Conservation (phyloP, 1,140 invertebrate species). For the Orius insidiosus region DNA sequence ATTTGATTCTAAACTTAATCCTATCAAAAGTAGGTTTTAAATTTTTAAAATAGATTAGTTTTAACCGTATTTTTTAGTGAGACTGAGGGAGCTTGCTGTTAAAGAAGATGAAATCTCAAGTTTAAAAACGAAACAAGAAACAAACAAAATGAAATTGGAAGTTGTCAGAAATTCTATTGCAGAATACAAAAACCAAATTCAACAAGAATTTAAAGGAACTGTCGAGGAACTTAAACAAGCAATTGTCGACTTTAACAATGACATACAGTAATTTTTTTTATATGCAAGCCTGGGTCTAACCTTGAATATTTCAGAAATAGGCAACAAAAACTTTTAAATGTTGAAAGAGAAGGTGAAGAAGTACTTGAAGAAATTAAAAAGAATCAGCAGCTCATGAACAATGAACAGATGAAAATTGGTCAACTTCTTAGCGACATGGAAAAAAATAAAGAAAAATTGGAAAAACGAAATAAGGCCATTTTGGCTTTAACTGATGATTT, state of each 20-base stretch:
- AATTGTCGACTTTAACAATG: slow-evolving; percentile 30
- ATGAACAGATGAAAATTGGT: slow-evolving; percentile 23
- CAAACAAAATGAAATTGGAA: slow-evolving; percentile 29
- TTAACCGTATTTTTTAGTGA: slow-evolving; percentile 3
- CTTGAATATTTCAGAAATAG: neutral
- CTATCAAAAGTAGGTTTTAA: neutral
- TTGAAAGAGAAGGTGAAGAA: slow-evolving; percentile 22
- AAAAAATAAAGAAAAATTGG: slow-evolving; percentile 22
- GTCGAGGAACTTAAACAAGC: slow-evolving; percentile 40
- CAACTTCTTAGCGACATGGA: slow-evolving; percentile 25
- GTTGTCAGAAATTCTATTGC: slow-evolving; percentile 14
- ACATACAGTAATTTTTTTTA: slow-evolving; percentile 32
- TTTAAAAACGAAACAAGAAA: slow-evolving; percentile 27
- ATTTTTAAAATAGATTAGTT: neutral
- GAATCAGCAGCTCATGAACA: slow-evolving; percentile 20
- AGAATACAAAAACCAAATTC: slow-evolving; percentile 34
- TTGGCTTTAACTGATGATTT: slow-evolving; percentile 19
- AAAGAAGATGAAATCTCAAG: slow-evolving; percentile 18
- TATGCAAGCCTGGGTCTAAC: too few relatives aligned
- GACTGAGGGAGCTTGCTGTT: slow-evolving; percentile 16
- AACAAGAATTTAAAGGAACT: slow-evolving; percentile 39
- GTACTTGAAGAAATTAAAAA: slow-evolving; percentile 23
- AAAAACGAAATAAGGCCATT: slow-evolving; percentile 22
- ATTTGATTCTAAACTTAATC: slow-evolving; percentile 26
- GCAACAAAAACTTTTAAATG: slow-evolving; percentile 8